Conservation (phyloP, 1,140 invertebrate species). For the Tetraneura akinire region DNA sequence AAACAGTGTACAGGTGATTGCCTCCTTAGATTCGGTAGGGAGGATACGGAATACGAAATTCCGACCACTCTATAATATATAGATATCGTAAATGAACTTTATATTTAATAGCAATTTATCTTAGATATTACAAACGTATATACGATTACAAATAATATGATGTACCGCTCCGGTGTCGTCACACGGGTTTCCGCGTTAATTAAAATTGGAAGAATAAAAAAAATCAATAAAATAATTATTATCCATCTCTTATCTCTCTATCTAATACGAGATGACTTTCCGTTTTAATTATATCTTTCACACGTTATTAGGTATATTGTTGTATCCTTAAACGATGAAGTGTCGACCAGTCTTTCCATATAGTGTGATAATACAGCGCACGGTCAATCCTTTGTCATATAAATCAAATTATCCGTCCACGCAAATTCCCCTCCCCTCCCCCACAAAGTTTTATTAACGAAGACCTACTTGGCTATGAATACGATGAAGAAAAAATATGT, state of each 20-base stretch:
- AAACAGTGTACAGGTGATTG: no score
- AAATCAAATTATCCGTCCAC: background rate
- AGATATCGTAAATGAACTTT: no score
- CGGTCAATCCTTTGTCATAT: background rate
- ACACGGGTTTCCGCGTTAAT: constrained; percentile 11
- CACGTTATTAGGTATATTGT: background rate
- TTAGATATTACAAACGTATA: no score
- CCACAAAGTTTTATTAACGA: no score
- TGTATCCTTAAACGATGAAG: constrained; percentile 17
- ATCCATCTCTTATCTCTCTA: background rate
- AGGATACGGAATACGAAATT: no score
- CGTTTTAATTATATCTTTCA: constrained; percentile 8
- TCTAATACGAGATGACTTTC: background rate
- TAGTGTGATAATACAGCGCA: background rate
- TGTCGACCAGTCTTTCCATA: background rate
- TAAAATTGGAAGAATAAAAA: background rate
- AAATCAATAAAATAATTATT: background rate
- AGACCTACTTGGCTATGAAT: background rate
- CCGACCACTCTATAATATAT: no score
- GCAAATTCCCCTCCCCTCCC: background rate
- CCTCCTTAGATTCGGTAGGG: no score
- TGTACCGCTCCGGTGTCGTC: no score
- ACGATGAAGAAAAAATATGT: no score
- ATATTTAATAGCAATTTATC: no score
- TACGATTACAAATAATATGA: no score